Conservation (phyloP, 2,888 invertebrate genomes). For the Lasioglossum vierecki region DNA sequence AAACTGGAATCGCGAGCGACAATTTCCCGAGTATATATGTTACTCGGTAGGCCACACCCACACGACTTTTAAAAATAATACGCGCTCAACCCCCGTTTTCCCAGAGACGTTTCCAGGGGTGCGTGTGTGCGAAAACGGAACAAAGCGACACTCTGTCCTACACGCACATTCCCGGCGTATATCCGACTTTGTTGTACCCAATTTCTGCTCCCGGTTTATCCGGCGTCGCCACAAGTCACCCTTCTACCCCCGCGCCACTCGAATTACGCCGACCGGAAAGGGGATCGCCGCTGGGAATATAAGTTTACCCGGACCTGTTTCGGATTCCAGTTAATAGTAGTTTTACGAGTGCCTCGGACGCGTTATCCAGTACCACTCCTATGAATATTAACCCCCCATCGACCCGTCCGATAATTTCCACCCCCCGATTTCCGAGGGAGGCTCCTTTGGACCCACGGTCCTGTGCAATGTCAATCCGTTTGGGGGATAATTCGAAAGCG, state of each 20-base stretch:
- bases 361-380: conserved; percentile 33
- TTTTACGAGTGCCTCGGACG: conserved; percentile 47
- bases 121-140: not conserved
- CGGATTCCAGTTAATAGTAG: conserved; percentile 58
- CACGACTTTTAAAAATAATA: not conserved
- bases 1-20: not conserved
- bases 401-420: conserved; percentile 15
- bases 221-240: conserved; percentile 36
- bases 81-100: not conserved
- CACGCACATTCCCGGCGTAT: conserved; percentile 29
- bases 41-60: not conserved
- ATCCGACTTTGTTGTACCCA: conserved; percentile 33
- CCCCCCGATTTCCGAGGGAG: conserved; percentile 16
- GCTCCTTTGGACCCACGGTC: not conserved
- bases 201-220: conserved; percentile 34
- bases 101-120: not conserved
- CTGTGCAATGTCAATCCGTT: not conserved
- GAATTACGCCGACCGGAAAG: conserved; percentile 24
- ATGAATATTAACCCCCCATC: conserved; percentile 54
- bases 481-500: not conserved
- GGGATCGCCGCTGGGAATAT: conserved; percentile 47
- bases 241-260: conserved; percentile 17
- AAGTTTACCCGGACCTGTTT: conserved; percentile 40
- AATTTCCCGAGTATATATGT: not conserved
- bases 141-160: conserved; percentile 28